Evolutionary conservation across 2,113 vertebrate species (phyloP), one percentile per base, ranked within the genome.

Genomic region (Alethe castanea): DNA sequence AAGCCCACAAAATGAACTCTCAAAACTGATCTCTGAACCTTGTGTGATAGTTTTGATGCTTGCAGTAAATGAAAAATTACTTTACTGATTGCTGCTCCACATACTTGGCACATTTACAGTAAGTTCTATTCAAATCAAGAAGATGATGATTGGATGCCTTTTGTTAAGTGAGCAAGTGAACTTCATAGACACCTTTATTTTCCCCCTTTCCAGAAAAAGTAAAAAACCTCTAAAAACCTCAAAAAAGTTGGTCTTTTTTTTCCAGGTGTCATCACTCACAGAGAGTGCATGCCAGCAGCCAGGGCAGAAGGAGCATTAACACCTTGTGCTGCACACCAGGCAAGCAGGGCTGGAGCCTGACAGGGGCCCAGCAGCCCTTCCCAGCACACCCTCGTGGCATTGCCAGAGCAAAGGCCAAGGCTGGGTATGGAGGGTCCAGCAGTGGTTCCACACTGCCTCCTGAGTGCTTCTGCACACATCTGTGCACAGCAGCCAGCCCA

Each of bases 331-430:
- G 25, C 69, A 9, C 11, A n/a, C 10, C 42, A 64, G 42, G 22
- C 70, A 72, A 62, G 42, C 0, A 31, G 31, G 56, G 78, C 45
- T 89, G 86, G 18, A 44, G 50, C 52, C 20, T 92, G 57, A 77
- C 57, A 80, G 65, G 44, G 19, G 12, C 48, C 36, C 87, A 79
- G 62, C n/a, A 33, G 50, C 26, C 53, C 42, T 89, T 67, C 69
- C 29, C 42, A 9, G 14, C 6, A 2, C 60, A 35, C 60, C 33
- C 80, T 23, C 33, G 15, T 0, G 0, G 29, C 60, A 64, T 2
- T 2, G 1, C 42, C 19, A 31, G 35, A 24, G 42, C 28, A 83
- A 81, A 70, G 24, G 45, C 2, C 7, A 2, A 44, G 59, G 15
- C 29, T 50, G 42, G 17, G 1, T 0, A 1, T 20, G 40, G 14